Evolutionary conservation across 2,113 vertebrate genomes (phyloP).

Genomic region (Pelobates fuscus): DNA sequence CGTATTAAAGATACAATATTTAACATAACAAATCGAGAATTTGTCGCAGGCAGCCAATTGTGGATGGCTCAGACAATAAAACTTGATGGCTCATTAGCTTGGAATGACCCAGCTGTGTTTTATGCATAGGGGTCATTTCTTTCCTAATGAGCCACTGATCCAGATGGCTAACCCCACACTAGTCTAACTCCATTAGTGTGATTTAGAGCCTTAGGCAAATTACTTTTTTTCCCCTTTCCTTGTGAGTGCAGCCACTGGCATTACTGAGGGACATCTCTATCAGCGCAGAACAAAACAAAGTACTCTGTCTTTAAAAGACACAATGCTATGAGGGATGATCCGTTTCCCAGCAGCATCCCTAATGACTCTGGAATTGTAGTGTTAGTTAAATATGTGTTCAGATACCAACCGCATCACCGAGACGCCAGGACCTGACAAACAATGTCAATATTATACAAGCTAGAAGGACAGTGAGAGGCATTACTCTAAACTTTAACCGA

Average conservation of each 20-base stretch:
- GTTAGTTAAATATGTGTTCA: slow-evolving; percentile 26
- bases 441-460: slow-evolving; percentile 4
- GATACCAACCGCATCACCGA: background rate
- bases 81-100: slow-evolving; percentile 60
- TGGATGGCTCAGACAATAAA: slow-evolving; percentile 57
- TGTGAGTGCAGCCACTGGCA: slow-evolving; percentile 22
- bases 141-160: slow-evolving; percentile 61
- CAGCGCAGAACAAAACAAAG: background rate
- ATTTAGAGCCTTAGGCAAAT: slow-evolving; percentile 62
- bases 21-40: background rate
- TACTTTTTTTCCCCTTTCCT: slow-evolving; percentile 9
- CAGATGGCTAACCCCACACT: slow-evolving; percentile 59
- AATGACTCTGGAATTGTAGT: background rate
- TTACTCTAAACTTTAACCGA: too few relatives aligned
- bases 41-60: slow-evolving; percentile 33
- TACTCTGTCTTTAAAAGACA: slow-evolving; percentile 33
- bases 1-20: slow-evolving; percentile 11
- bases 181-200: slow-evolving; percentile 51
- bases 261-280: slow-evolving; percentile 21
- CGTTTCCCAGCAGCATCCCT: background rate
- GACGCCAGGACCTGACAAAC: background rate
- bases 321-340: background rate
- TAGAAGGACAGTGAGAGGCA: background rate
- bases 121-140: slow-evolving; percentile 60
- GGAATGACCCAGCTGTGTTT: slow-evolving; percentile 63